A percentile compares a stretch with the other conserved stretches of the same genome.
Conservation (phyloP, 2,113 vertebrate genomes). For the Alethe diademata region DNA sequence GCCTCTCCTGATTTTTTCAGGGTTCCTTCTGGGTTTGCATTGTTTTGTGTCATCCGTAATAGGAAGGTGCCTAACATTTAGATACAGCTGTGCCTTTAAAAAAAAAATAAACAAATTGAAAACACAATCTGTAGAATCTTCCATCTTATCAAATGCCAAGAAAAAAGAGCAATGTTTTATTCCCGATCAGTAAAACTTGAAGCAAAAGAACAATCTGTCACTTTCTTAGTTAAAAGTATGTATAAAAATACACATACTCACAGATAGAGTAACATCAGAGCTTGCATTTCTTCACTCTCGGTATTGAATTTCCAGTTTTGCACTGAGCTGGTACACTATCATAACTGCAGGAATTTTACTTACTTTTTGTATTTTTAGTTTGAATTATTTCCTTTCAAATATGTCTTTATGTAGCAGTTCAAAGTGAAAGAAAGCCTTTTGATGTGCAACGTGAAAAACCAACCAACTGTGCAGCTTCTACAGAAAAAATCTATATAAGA, state of each 20-base stretch:
- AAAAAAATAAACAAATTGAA: neutral
- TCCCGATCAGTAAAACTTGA: neutral
- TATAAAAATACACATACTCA: neutral
- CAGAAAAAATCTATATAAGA: constrained; percentile 97
- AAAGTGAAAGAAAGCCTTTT: constrained; percentile 96
- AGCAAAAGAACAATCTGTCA: neutral
- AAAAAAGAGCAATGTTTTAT: neutral
- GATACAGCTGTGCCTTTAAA: neutral
- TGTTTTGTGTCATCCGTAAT: neutral
- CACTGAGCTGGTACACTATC: neutral
- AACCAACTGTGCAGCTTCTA: constrained; percentile 95
- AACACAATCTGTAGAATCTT: neutral
- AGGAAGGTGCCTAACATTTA: neutral
- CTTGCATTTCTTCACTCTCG: neutral
- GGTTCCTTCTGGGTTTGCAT: neutral
- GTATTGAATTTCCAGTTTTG: neutral
- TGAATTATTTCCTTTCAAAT: constrained; percentile 16
- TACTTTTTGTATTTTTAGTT: neutral
- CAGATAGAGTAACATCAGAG: neutral
- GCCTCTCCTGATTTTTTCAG: neutral
- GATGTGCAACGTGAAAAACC: constrained; percentile 95
- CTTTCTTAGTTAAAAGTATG: neutral
- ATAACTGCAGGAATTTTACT: neutral
- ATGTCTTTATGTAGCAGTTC: constrained; percentile 83
- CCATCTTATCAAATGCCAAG: neutral